Evolutionary conservation across 2,888 invertebrate species (phyloP).

Genomic region (Phymatocera aterrima): DNA sequence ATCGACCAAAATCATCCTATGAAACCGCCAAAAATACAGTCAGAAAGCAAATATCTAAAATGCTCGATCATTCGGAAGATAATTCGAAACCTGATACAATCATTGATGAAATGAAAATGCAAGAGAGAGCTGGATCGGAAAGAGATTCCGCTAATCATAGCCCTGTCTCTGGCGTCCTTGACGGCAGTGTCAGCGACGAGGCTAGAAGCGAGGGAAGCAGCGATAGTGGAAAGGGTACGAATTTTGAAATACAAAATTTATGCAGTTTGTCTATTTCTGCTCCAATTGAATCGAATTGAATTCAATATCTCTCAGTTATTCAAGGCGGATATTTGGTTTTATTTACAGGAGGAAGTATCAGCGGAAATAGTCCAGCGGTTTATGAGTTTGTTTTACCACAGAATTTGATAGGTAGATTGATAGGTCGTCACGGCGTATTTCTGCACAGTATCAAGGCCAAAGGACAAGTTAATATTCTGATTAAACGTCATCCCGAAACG

Average conservation of each 20-base stretch:
- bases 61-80: constrained; percentile 27
- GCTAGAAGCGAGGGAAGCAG: constrained; percentile 81
- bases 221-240: constrained; percentile 88
- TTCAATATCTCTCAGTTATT: background rate
- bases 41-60: constrained; percentile 22
- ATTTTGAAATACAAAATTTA: background rate
- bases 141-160: constrained; percentile 88
- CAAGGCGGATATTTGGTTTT: background rate
- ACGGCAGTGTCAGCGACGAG: constrained; percentile 71
- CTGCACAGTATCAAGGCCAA: constrained; percentile 88
- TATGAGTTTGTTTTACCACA: constrained; percentile 88
- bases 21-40: constrained; percentile 16
- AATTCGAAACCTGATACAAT: constrained; percentile 55
- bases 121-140: constrained; percentile 70
- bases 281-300: background rate
- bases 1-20: constrained; percentile 21
- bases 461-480: constrained; percentile 86
- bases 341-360: constrained; percentile 69
- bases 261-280: background rate
- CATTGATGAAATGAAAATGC: constrained; percentile 59
- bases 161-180: constrained; percentile 84
- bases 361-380: constrained; percentile 71
- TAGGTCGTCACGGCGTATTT: constrained; percentile 89
- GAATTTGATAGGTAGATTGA: constrained; percentile 88
- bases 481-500: constrained; percentile 87